Evolutionary conservation across 1,140 invertebrate genomes (phyloP), one percentile per base, ranked within the genome.

Genomic region (Dufourea novaeangliae): DNA sequence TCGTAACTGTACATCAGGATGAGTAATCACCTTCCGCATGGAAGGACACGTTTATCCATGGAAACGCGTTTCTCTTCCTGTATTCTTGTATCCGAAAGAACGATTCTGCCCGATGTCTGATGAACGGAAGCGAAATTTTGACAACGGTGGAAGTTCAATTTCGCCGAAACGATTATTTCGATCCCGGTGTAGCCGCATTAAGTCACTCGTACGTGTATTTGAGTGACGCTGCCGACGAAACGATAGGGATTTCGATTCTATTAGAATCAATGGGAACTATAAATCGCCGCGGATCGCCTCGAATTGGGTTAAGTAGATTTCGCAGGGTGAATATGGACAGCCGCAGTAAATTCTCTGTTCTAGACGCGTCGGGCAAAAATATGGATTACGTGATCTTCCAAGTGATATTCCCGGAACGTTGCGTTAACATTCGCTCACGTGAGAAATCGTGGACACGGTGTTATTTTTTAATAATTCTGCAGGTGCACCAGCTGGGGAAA

Each of bases 271-370:
- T 57, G 50, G 52, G 63, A 34, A 56, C 72, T 44, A 68, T 68
- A 75, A 75, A 75, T 75, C 72, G 72, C 29, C 11, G 34, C 50
- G 37, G 34, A 25, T 57, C 63, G 50, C 56, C 39, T 25, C 25
- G 63, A 75, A 75, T 75, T 68, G 52, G 72, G 72, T 75, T 68
- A 75, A 75, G 72, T 67, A 74, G 72, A 74, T 74, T 56, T 74
- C 50, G 50, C 50, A 37, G 20, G 25, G 12, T 41, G 46, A 32
- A 67, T 74, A 67, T 74, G 50, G 72, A 67, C 72, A 37, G 62
- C 50, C 27, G 72, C 14, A 4, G 27, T 44, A 67, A 67, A 67
- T 67, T 52, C 29, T 3, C 25, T 11, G 71, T n/a, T 29, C 32
- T 10, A 52, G 34, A 37, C 54, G 6, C 41, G 5, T n/a, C 4